Evolutionary conservation across 2,888 invertebrate species (phyloP).

Genomic region (Harpagoxenus sublaevis): DNA sequence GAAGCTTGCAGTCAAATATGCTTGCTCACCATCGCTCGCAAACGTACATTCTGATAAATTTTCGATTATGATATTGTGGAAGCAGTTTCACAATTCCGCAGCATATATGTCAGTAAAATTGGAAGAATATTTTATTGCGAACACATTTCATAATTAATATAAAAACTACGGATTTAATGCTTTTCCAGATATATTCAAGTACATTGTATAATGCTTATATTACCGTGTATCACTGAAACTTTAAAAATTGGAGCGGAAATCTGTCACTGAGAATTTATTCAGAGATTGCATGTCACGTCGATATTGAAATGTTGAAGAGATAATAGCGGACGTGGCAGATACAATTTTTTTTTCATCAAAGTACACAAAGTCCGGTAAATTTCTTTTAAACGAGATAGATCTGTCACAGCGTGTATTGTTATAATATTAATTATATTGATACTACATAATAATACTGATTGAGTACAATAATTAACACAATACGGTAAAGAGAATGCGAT

Average conservation of each 20-base stretch:
- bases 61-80: background rate
- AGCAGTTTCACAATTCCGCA: background rate
- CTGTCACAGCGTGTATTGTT: background rate
- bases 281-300: constrained; percentile 34
- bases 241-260: background rate
- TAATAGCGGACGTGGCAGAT: constrained; percentile 12
- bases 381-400: background rate
- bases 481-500: background rate
- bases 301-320: constrained; percentile 33
- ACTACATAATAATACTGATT: background rate
- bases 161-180: background rate
- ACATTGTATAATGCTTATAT: background rate
- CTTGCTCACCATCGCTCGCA: background rate
- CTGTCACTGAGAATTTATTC: constrained; percentile 24
- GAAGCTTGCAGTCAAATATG: constrained; percentile 71
- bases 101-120: background rate
- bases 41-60: constrained; percentile 3
- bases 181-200: background rate
- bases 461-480: background rate
- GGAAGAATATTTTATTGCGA: background rate
- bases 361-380: background rate
- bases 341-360: constrained; percentile 21
- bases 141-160: background rate
- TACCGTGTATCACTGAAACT: background rate
- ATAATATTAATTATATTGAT: constrained; percentile 14